These are phyloP conservation scores for Eupithecia vulgata DNA, from an alignment of 2,888 invertebrate species.

Conservation along the genomic window DNA sequence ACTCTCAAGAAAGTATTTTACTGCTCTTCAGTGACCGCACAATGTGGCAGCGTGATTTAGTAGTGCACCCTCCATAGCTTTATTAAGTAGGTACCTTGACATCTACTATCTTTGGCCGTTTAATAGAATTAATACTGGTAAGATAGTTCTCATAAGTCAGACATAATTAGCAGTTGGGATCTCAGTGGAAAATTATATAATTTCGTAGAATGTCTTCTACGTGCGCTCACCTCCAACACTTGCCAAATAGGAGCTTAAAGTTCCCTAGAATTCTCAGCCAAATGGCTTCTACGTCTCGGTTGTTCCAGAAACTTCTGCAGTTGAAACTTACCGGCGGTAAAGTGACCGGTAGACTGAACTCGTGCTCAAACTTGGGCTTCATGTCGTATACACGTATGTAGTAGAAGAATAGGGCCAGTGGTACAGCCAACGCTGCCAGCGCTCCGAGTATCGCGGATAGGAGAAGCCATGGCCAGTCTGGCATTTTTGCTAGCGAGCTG, in stretches of 20 bases:
- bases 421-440: slow-evolving; percentile 66
- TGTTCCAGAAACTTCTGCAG: slow-evolving; percentile 20
- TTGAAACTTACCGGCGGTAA: slow-evolving; percentile 68
- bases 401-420: slow-evolving; percentile 68
- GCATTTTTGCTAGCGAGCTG: slow-evolving; percentile 55
- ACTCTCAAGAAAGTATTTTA: slow-evolving; percentile 17
- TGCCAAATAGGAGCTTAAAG: slow-evolving; percentile 25
- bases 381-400: slow-evolving; percentile 67
- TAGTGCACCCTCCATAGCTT: not conserved
- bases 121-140: not conserved
- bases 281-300: slow-evolving; percentile 14
- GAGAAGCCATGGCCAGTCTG: slow-evolving; percentile 78
- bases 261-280: slow-evolving; percentile 15
- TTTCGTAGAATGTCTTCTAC: not conserved
- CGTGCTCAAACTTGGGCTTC: slow-evolving; percentile 58
- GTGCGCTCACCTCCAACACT: not conserved
- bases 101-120: not conserved
- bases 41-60: slow-evolving; percentile 3
- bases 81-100: not conserved
- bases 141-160: not conserved
- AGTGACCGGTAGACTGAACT: slow-evolving; percentile 64
- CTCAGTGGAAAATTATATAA: not conserved
- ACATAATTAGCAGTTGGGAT: not conserved
- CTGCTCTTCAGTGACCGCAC: slow-evolving; percentile 13
- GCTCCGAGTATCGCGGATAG: slow-evolving; percentile 74